Evolutionary conservation across 2,797 vertebrate genomes (phyloP).

Genomic region (Halcyon badia): DNA sequence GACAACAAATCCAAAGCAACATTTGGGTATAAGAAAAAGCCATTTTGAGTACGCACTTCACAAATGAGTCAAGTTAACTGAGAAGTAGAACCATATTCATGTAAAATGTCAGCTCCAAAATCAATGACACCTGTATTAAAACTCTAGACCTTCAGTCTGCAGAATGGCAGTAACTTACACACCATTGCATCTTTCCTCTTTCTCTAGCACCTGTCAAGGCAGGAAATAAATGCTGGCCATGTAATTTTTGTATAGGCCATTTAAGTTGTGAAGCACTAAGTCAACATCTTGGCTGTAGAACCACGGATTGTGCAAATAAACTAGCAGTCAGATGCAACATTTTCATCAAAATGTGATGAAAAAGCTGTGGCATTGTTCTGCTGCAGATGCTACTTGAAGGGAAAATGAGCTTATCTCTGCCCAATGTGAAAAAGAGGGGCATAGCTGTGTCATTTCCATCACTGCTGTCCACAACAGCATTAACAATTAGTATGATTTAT

Average conservation of each 20-base stretch:
- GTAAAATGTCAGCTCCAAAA: background rate
- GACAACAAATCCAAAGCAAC: background rate
- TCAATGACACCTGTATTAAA: background rate
- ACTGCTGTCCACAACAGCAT: background rate
- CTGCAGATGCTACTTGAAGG: background rate
- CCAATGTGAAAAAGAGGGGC: fast-evolving
- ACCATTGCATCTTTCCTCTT: background rate
- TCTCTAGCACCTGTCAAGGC: background rate
- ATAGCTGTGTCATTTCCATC: background rate
- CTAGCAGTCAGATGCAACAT: background rate
- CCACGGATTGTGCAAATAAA: background rate
- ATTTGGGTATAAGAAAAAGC: background rate
- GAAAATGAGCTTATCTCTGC: background rate
- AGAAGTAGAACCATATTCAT: background rate
- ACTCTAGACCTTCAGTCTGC: background rate
- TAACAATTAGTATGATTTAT: background rate
- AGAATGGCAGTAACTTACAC: background rate
- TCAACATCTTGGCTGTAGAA: background rate
- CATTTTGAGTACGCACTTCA: background rate
- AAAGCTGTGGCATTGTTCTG: background rate
- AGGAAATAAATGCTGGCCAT: background rate
- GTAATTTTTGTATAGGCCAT: fast-evolving
- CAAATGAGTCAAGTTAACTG: background rate
- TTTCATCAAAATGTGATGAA: background rate
- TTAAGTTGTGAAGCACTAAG: background rate